These are phyloP conservation scores for Capra hircus DNA, from an alignment of 2,113 vertebrate genomes.

Conservation along the genomic window DNA sequence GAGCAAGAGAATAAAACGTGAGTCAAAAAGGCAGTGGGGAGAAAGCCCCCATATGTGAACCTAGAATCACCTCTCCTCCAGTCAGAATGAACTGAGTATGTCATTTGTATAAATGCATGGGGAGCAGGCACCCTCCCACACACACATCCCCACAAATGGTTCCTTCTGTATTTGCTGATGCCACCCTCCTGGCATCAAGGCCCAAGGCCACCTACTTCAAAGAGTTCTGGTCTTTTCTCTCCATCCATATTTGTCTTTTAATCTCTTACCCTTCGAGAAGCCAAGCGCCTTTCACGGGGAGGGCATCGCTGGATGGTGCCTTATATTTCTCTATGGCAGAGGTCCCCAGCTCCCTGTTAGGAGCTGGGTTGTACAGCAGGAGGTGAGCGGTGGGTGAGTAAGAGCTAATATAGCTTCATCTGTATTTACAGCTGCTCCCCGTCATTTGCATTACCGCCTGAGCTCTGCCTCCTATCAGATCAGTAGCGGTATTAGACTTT, in stretches of 20 bases:
- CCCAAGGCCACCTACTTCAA: background rate
- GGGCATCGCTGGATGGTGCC: background rate
- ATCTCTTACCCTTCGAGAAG: background rate
- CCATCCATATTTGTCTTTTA: background rate
- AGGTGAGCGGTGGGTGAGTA: background rate
- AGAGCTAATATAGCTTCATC: background rate
- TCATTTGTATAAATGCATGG: fast-evolving
- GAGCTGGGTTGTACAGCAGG: background rate
- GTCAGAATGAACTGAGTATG: background rate
- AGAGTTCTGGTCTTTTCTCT: background rate
- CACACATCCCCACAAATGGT: background rate
- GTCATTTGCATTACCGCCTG: fast-evolving
- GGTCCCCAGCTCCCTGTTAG: background rate
- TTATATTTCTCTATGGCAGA: background rate
- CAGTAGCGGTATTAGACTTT: background rate
- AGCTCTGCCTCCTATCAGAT: background rate
- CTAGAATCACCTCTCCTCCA: background rate
- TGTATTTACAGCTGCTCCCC: background rate
- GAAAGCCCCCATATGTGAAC: background rate
- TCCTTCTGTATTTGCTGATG: background rate
- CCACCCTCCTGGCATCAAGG: background rate
- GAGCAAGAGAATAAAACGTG: background rate
- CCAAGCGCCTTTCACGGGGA: fast-evolving
- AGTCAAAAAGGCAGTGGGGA: background rate
- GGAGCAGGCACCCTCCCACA: background rate